phyloP scores from a whole-genome alignment of 2,797 vertebrate genomes.

The Falco columbarius region DNA sequence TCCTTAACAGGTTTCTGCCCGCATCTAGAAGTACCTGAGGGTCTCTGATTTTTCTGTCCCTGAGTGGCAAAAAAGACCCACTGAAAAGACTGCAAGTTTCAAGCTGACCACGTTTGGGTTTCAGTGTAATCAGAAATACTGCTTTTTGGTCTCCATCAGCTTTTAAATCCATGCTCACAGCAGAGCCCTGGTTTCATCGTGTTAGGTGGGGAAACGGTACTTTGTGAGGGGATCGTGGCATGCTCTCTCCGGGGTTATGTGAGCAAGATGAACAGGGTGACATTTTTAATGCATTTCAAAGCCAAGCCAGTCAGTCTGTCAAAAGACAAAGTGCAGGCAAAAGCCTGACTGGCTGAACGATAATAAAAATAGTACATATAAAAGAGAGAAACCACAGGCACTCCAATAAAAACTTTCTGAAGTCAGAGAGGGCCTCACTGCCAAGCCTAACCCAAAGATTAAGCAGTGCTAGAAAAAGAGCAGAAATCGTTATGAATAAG shows the following conservation, averaged over 20 bases:
- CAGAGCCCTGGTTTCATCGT: not conserved
- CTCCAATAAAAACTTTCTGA: not conserved
- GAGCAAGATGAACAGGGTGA: accelerated
- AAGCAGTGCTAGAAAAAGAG: not conserved
- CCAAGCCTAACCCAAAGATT: not conserved
- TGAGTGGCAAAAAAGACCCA: too few relatives aligned
- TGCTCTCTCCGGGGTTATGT: accelerated
- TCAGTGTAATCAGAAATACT: not conserved
- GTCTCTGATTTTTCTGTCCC: not conserved
- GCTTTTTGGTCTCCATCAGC: not conserved
- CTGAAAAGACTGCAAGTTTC: accelerated
- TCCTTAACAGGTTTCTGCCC: not conserved
- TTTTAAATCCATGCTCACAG: accelerated
- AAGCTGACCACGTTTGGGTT: accelerated
- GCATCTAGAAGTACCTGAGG: accelerated
- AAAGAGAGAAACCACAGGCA: not conserved
- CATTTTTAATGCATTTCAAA: not conserved
- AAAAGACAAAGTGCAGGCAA: accelerated
- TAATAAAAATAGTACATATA: accelerated
- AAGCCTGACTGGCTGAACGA: not conserved
- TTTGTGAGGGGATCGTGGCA: accelerated
- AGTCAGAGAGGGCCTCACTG: not conserved
- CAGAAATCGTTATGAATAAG: not conserved
- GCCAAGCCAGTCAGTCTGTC: not conserved
- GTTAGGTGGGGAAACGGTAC: not conserved